Evolutionary conservation across 2,888 invertebrate genomes (phyloP).

Genomic region (Eilema sororculum): DNA sequence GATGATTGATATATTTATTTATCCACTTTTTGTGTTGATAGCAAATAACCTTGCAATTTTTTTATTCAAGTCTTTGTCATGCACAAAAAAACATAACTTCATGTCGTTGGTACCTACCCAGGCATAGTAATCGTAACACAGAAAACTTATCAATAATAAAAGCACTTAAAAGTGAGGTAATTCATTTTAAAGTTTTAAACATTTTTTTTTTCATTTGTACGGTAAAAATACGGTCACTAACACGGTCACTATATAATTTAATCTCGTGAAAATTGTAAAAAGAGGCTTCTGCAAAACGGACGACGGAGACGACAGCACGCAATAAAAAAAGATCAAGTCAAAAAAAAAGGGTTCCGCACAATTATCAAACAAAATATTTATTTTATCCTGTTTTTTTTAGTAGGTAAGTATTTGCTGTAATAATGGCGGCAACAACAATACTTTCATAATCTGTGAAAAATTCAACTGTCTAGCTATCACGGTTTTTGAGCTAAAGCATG

Average conservation of each 20-base stretch:
- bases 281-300: too few species aligned
- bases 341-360: too few species aligned
- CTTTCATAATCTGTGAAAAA: too few species aligned
- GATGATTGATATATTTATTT: constrained; percentile 37
- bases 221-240: too few species aligned
- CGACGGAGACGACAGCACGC: not conserved
- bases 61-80: constrained; percentile 18
- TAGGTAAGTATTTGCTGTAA: too few species aligned
- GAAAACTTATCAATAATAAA: constrained; percentile 32
- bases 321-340: not conserved
- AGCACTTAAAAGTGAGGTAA: constrained; percentile 24
- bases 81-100: constrained; percentile 13
- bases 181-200: constrained; percentile 19
- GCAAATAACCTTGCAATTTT: constrained; percentile 41
- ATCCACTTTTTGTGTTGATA: constrained; percentile 23
- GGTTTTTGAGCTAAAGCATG: too few species aligned
- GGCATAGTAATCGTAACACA: not conserved
- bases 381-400: too few species aligned
- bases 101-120: not conserved
- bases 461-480: too few species aligned
- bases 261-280: not conserved
- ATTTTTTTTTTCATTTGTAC: too few species aligned
- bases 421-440: too few species aligned
- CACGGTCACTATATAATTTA: too few species aligned
- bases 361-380: too few species aligned